A percentile compares a stretch with the other conserved stretches of the same genome.
These are phyloP conservation scores for Orthosia gracilis DNA, from an alignment of 2,888 invertebrate genomes.

Conservation along the genomic window DNA sequence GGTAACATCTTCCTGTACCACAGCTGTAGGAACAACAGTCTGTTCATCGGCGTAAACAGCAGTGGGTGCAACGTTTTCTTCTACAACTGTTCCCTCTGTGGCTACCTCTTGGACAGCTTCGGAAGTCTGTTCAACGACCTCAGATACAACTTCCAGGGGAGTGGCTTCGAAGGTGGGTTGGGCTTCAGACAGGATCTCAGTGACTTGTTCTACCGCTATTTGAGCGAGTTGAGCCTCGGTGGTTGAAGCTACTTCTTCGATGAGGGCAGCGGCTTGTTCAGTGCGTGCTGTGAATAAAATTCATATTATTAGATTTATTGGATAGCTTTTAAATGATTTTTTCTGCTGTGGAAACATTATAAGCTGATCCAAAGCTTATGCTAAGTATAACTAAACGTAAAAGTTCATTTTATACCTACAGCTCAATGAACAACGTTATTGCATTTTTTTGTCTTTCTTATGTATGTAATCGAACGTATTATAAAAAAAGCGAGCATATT, in stretches of 20 bases:
- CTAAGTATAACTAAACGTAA: background rate
- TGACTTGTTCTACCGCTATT: slow-evolving; percentile 53
- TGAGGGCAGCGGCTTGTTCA: slow-evolving; percentile 51
- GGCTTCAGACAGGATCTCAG: slow-evolving; percentile 45
- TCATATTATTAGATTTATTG: background rate
- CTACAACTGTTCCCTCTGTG: slow-evolving; percentile 48
- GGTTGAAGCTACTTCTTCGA: slow-evolving; percentile 59
- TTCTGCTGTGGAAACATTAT: background rate
- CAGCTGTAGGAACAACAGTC: slow-evolving; percentile 14
- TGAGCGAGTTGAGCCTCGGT: slow-evolving; percentile 39
- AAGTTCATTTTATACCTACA: background rate
- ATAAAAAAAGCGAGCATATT: too few relatives aligned
- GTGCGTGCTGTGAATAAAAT: slow-evolving; percentile 51
- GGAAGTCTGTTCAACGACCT: slow-evolving; percentile 39
- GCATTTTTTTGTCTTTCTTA: background rate
- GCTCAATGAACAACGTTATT: background rate
- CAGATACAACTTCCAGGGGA: slow-evolving; percentile 43
- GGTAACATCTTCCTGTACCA: slow-evolving; percentile 29
- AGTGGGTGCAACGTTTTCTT: slow-evolving; percentile 17
- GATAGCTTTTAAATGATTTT: background rate
- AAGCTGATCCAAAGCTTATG: background rate
- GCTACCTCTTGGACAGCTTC: slow-evolving; percentile 35
- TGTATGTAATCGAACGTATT: too few relatives aligned
- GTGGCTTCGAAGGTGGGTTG: slow-evolving; percentile 42
- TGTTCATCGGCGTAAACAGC: slow-evolving; percentile 35